These are phyloP conservation scores for Bambusicola thoracicus DNA, from an alignment of 2,113 vertebrate species.

Conservation along the genomic window DNA sequence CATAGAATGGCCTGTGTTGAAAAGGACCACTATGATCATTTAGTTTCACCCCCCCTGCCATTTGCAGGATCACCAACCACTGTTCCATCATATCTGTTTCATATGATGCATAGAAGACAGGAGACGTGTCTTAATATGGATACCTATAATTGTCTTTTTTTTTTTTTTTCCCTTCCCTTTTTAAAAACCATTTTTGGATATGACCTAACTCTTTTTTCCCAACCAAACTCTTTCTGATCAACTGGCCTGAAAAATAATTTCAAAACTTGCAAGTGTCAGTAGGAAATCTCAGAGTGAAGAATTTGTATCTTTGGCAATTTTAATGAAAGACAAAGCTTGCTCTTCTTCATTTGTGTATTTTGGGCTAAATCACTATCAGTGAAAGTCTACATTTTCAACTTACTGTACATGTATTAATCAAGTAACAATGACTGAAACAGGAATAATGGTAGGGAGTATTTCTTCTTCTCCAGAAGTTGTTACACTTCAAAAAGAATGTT, in stretches of 20 bases:
- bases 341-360: not conserved
- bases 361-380: not conserved
- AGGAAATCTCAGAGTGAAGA: not conserved
- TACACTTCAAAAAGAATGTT: not conserved
- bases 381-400: not conserved
- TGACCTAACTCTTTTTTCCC: not conserved
- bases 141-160: not conserved
- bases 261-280: not conserved
- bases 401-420: not conserved
- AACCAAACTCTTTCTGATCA: not conserved
- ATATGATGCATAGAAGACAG: not conserved
- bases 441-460: not conserved
- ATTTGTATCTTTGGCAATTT: not conserved
- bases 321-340: not conserved
- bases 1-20: too few species aligned
- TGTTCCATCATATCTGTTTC: not conserved
- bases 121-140: not conserved
- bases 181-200: not conserved
- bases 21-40: too few species aligned
- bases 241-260: not conserved
- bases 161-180: not conserved
- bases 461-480: not conserved
- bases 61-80: too few species aligned
- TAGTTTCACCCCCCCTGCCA: too few species aligned
- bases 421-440: not conserved